These are phyloP conservation scores for Chiridota heheva DNA, from an alignment of 35 echinoderm and acorn worm species.

Conservation along the genomic window DNA sequence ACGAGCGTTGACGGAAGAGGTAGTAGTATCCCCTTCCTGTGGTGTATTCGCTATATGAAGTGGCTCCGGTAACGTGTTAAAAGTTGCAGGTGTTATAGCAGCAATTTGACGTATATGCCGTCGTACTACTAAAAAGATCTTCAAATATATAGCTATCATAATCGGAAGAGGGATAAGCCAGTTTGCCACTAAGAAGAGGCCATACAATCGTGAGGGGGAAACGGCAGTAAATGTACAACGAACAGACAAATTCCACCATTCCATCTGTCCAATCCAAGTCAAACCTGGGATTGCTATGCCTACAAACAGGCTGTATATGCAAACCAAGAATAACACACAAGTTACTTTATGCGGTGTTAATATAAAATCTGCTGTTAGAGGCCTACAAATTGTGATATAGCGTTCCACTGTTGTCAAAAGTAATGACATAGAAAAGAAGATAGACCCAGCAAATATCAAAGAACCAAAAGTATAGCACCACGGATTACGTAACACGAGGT, in stretches of 20 bases:
- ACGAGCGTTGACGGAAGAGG: no score
- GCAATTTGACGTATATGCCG: constrained; percentile 44
- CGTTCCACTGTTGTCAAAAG: constrained; percentile 22
- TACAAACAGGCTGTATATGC: constrained; percentile 5
- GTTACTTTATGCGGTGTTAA: background rate
- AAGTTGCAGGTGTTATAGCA: background rate
- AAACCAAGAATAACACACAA: background rate
- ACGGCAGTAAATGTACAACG: constrained; percentile 2
- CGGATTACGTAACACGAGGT: constrained; percentile 10
- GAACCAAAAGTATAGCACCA: constrained; percentile 29
- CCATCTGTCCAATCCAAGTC: constrained; percentile 21
- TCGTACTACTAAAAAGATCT: constrained; percentile 44
- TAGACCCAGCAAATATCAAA: background rate
- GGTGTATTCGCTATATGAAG: background rate
- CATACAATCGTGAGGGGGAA: background rate
- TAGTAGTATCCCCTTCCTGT: no score
- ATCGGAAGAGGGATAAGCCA: constrained; percentile 32
- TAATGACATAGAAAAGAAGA: constrained; percentile 1
- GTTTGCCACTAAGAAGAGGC: constrained; percentile 28
- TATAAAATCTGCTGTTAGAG: constrained; percentile 2
- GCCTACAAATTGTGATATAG: constrained; percentile 21
- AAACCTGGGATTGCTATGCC: background rate
- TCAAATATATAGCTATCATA: constrained; percentile 55
- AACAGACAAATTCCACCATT: background rate
- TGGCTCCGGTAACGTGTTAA: background rate